Evolutionary conservation across 2,888 invertebrate species (phyloP), one percentile per base, ranked within the genome.

Genomic region (Drosophila nr. perissopoda): DNA sequence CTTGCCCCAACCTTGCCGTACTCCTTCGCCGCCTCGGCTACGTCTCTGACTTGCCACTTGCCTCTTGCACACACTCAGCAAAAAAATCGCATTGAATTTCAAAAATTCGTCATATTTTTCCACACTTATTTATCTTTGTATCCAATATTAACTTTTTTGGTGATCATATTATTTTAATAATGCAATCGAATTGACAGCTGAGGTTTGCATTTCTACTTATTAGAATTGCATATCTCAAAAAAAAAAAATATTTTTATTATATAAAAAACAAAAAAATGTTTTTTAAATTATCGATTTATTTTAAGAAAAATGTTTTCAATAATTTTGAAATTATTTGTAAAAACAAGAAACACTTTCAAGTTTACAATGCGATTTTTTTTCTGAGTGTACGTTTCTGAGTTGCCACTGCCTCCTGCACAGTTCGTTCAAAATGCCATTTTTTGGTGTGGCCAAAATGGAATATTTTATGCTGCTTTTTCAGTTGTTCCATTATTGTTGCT

Each of bases 401-500:
- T 36, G n/a, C 16, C 25, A 25, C 36, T 57, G 42, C 46, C 27
- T 57, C 7, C 46, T 62, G 34, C 38, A n/a, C 46, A 31, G 21
- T 58, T 42, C 42, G 18, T 56, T 51, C 25, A 63, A 46, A 57
- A 57, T 31, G 31, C 31, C 31, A 42, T 31, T 56, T 56, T 54
- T 27, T 56, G 38, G 56, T 21, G 40, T 29, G 8, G 8, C 29
- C 29, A 42, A 57, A 29, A 29, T 40, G 38, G 56, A 29, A 57
- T 57, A 40, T 40, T 29, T 57, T 40, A 42, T 40, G 21, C 40
- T 42, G 57, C 42, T 57, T 16, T 42, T 42, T 42, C 40, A 57
- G 40, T 57, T 57, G 57, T 21, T 25, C 31, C 40, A 11, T 57
- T 57, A 57, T 57, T 57, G 40, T 42, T 57, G 40, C 57, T 13